Conservation (phyloP, 2,113 vertebrate genomes). For the Capra hircus region DNA sequence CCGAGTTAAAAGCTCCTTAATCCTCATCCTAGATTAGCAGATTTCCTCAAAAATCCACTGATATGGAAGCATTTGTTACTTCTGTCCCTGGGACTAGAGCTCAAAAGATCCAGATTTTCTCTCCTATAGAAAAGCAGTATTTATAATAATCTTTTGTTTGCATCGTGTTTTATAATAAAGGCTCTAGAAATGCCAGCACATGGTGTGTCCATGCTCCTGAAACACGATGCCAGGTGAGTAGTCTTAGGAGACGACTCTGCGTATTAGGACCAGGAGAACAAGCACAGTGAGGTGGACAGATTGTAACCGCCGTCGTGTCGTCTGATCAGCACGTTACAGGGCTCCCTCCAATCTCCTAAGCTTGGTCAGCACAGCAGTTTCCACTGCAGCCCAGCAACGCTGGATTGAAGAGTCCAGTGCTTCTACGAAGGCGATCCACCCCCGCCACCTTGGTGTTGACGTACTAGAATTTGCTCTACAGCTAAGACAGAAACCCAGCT, state of each 20-base stretch:
- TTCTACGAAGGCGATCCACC: accelerated
- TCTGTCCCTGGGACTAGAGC: slow-evolving; percentile 43
- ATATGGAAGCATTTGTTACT: not conserved
- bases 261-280: not conserved
- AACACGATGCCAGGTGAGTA: not conserved
- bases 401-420: not conserved
- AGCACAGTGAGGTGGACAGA: not conserved
- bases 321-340: accelerated
- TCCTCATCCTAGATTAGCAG: not conserved
- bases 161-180: not conserved
- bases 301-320: accelerated
- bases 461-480: not conserved
- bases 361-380: accelerated
- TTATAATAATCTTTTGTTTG: not conserved
- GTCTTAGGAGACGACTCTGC: not conserved
- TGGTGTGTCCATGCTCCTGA: not conserved
- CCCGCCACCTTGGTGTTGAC: not conserved
- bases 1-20: not conserved
- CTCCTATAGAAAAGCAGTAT: slow-evolving; percentile 18
- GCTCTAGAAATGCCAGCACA: not conserved
- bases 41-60: not conserved
- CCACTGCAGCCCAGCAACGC: accelerated
- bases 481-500: not conserved
- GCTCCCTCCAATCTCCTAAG: accelerated
- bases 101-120: slow-evolving; percentile 45